These are phyloP conservation scores for Acronicta aceris DNA, from an alignment of 2,888 invertebrate species.

Conservation along the genomic window DNA sequence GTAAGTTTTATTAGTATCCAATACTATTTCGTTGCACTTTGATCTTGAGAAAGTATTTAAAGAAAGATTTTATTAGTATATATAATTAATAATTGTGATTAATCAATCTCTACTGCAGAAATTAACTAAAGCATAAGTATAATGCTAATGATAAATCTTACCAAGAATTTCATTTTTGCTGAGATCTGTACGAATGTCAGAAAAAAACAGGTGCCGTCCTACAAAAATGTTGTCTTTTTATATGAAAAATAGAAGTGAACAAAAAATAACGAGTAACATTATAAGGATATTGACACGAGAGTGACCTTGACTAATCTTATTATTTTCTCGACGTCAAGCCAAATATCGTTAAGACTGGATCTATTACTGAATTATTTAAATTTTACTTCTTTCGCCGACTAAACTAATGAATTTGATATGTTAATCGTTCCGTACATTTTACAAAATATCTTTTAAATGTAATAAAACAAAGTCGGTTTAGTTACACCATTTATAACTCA, in stretches of 20 bases:
- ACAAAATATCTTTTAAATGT: no score
- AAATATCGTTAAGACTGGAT: conserved; percentile 40
- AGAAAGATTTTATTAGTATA: background rate
- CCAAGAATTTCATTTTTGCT: conserved; percentile 73
- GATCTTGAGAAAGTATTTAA: background rate
- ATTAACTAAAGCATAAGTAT: background rate
- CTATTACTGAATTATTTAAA: conserved; percentile 37
- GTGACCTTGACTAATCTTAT: conserved; percentile 62
- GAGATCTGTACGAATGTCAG: conserved; percentile 63
- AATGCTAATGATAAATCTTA: conserved; percentile 49
- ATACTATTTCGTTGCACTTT: background rate
- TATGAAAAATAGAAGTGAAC: conserved; percentile 57
- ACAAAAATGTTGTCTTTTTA: conserved; percentile 60
- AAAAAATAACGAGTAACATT: conserved; percentile 56
- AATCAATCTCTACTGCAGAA: background rate
- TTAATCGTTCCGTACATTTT: background rate
- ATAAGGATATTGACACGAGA: conserved; percentile 62
- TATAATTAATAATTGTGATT: no score
- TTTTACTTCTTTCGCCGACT: conserved; percentile 11
- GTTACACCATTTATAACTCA: no score
- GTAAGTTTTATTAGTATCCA: background rate
- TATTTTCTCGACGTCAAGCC: conserved; percentile 42
- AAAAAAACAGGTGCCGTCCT: conserved; percentile 64
- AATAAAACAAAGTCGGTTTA: no score
- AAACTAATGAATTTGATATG: background rate